These are phyloP conservation scores for Cataglyphis rosenhaueri DNA, from an alignment of 2,888 invertebrate species.

Conservation along the genomic window DNA sequence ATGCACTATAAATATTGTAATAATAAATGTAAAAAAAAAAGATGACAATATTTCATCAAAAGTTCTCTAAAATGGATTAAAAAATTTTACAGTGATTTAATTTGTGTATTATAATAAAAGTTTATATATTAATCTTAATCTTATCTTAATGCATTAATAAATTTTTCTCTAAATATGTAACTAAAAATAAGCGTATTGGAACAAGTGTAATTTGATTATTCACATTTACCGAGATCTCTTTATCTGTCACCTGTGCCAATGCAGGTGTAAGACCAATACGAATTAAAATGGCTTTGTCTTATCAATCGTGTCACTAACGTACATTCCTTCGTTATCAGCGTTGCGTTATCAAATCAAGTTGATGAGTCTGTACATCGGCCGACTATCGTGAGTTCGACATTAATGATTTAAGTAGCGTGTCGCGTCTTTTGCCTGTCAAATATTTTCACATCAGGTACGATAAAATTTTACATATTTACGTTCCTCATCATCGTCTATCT, in stretches of 20 bases:
- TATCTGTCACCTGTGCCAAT: conserved; percentile 30
- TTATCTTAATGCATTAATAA: conserved; percentile 4
- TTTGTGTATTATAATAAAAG: not conserved
- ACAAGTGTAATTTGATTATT: not conserved
- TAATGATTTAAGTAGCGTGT: conserved; percentile 16
- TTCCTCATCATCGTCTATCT: not conserved
- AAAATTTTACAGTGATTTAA: not conserved
- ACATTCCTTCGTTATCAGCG: conserved; percentile 64
- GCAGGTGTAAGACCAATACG: conserved; percentile 28
- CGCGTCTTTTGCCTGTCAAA: not conserved
- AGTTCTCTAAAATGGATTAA: not conserved
- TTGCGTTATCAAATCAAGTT: conserved; percentile 50
- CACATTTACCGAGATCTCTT: not conserved
- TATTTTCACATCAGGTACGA: conserved; percentile 26
- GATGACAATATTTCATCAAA: not conserved
- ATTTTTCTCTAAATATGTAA: not conserved
- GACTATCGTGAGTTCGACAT: conserved; percentile 37
- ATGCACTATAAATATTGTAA: not conserved
- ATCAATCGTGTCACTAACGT: conserved; percentile 63
- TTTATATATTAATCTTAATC: not conserved
- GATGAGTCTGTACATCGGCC: conserved; percentile 54
- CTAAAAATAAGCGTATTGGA: not conserved
- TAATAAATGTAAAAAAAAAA: not conserved
- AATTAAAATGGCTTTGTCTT: conserved; percentile 48
- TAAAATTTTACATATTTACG: conserved; percentile 19